Percentiles rank a stretch among this genome's conserved stretches.
Conservation (phyloP, 2,888 invertebrate genomes). For the Theretra japonica region DNA sequence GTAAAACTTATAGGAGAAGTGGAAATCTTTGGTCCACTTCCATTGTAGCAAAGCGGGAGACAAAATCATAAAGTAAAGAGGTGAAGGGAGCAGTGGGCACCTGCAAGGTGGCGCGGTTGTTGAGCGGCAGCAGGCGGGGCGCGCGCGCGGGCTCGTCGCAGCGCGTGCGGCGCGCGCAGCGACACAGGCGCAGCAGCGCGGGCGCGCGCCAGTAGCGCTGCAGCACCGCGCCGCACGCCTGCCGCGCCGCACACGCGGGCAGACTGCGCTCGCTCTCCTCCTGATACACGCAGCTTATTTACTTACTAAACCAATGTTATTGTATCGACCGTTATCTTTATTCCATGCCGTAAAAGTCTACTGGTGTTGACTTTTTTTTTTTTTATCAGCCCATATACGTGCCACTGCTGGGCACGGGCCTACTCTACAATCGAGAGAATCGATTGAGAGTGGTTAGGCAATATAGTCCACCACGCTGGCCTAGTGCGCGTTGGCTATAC, state of each 20-base stretch:
- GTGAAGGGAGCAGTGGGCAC: conserved; percentile 54
- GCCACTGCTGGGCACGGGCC: no score
- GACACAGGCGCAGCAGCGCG: conserved; percentile 86
- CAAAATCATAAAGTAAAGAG: not conserved
- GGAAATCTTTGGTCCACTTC: no score
- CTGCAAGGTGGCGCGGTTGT: conserved; percentile 86
- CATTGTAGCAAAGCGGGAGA: not conserved
- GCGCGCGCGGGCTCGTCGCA: conserved; percentile 59
- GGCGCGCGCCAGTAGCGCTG: conserved; percentile 84
- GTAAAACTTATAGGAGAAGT: no score
- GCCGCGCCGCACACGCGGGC: conserved; percentile 73
- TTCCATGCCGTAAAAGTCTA: no score
- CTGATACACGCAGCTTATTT: conserved; percentile 64
- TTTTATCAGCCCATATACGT: no score
- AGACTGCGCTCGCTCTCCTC: conserved; percentile 86
- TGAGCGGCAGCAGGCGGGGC: conserved; percentile 71
- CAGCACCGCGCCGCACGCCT: conserved; percentile 83
- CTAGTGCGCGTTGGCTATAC: no score
- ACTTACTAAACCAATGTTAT: no score
- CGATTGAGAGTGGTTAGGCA: no score
- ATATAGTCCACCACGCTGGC: no score
- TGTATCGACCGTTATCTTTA: no score
- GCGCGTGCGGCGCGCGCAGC: conserved; percentile 81
- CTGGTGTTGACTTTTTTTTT: no score
- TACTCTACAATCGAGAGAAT: no score